Conservation (phyloP, 2,888 invertebrate species). For the Dione vanillae region DNA sequence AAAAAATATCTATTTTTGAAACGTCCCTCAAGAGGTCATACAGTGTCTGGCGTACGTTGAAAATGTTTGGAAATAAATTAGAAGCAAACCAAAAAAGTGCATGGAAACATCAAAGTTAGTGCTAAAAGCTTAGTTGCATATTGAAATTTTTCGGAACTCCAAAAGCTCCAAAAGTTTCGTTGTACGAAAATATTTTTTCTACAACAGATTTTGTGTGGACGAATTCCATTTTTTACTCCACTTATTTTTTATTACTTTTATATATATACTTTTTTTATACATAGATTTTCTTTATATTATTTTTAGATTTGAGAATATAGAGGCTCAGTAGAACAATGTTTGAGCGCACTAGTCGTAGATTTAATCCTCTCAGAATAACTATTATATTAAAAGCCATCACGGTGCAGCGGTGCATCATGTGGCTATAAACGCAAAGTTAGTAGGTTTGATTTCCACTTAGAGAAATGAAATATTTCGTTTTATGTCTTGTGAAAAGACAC, state of each 20-base stretch:
- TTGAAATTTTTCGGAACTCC: conserved; percentile 40
- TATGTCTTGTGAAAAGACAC: background rate
- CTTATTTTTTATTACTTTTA: background rate
- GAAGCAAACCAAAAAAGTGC: conserved; percentile 42
- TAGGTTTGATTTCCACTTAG: background rate
- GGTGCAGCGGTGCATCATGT: too few species aligned
- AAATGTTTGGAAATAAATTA: conserved; percentile 45
- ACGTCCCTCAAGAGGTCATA: conserved; percentile 23
- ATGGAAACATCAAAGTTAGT: conserved; percentile 40
- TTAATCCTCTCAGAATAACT: too few species aligned
- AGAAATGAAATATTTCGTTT: background rate
- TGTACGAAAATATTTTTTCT: conserved; percentile 28
- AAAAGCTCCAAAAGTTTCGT: conserved; percentile 28
- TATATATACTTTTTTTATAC: background rate
- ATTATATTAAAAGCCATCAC: too few species aligned
- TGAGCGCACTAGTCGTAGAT: too few species aligned
- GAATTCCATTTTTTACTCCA: background rate
- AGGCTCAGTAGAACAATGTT: too few species aligned
- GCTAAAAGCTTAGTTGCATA: conserved; percentile 42
- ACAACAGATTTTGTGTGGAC: conserved; percentile 1
- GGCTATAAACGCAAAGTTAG: background rate
- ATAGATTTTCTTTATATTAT: too few species aligned
- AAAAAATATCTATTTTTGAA: conserved; percentile 13
- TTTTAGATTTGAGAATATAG: too few species aligned
- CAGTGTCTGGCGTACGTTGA: conserved; percentile 21